Percentiles rank a stretch among this genome's conserved stretches.
Evolutionary conservation across 2,888 invertebrate species (phyloP).

Genomic region (Meteorus cinctellus): DNA sequence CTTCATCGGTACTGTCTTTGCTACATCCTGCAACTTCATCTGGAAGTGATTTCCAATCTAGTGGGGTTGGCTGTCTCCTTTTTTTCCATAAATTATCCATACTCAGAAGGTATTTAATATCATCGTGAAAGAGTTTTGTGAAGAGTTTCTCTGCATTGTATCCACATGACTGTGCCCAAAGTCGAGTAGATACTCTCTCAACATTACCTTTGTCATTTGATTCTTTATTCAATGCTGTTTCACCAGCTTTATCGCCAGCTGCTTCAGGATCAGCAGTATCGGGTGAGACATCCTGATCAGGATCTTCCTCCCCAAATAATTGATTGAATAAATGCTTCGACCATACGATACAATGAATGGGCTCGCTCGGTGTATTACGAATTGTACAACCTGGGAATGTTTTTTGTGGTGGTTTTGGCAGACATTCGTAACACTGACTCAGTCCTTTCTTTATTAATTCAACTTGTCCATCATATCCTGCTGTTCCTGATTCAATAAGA

Average conservation of each 20-base stretch:
- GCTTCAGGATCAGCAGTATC: slow-evolving; percentile 97
- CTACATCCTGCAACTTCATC: slow-evolving; percentile 76
- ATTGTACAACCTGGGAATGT: slow-evolving; percentile 99
- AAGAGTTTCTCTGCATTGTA: slow-evolving; percentile 92
- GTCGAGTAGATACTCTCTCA: slow-evolving; percentile 81
- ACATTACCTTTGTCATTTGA: slow-evolving; percentile 76
- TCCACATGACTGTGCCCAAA: slow-evolving; percentile 89
- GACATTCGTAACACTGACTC: slow-evolving; percentile 98
- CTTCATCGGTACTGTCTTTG: slow-evolving; percentile 72
- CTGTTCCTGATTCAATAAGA: slow-evolving; percentile 96
- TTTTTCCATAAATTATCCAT: slow-evolving; percentile 98
- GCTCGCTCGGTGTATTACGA: slow-evolving; percentile 98
- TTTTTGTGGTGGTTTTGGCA: slow-evolving; percentile 91
- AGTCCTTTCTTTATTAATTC: slow-evolving; percentile 88
- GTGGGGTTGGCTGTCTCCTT: slow-evolving; percentile 87
- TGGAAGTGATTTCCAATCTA: slow-evolving; percentile 80
- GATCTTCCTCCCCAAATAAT: slow-evolving; percentile 96
- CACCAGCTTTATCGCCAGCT: slow-evolving; percentile 79
- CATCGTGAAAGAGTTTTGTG: slow-evolving; percentile 93
- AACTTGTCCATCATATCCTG: slow-evolving; percentile 98
- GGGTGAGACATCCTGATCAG: slow-evolving; percentile 98
- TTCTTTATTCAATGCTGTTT: slow-evolving; percentile 76
- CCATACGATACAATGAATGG: slow-evolving; percentile 99
- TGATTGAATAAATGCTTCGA: slow-evolving; percentile 99
- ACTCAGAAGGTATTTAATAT: slow-evolving; percentile 93